Percentiles rank a stretch among this genome's conserved stretches.
phyloP scores from a whole-genome alignment of 1,140 invertebrate species.

The Danaus melanippus region DNA sequence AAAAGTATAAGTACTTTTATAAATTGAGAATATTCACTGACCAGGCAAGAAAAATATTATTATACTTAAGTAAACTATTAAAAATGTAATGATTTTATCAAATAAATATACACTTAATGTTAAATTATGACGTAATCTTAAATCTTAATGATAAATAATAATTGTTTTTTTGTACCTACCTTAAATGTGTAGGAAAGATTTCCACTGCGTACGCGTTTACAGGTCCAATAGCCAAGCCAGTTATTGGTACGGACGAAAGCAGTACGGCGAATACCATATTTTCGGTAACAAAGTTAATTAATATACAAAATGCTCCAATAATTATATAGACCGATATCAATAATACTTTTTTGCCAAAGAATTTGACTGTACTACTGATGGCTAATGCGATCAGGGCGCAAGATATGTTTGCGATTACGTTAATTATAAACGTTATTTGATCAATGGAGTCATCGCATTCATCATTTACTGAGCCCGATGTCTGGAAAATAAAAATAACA shows the following conservation, averaged over 20 bases:
- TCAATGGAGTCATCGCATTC: constrained; percentile 47
- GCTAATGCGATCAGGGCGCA: constrained; percentile 40
- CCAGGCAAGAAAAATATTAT: not conserved
- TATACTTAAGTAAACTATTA: not conserved
- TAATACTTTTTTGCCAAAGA: constrained; percentile 54
- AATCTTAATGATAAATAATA: not conserved
- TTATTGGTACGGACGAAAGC: constrained; percentile 41
- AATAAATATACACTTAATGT: too few species aligned
- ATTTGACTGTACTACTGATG: constrained; percentile 38
- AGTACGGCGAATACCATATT: constrained; percentile 50
- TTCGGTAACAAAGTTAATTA: constrained; percentile 48
- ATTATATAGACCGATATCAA: constrained; percentile 33
- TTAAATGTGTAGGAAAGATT: constrained; percentile 58
- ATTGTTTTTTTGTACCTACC: constrained; percentile 32
- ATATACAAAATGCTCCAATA: constrained; percentile 41
- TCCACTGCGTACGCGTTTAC: constrained; percentile 55
- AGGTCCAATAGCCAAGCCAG: constrained; percentile 46
- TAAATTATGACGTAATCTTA: too few species aligned
- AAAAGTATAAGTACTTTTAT: constrained; percentile 13
- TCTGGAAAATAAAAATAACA: constrained; percentile 31
- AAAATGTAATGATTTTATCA: not conserved
- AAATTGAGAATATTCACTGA: not conserved
- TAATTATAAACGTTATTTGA: constrained; percentile 44
- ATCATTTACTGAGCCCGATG: constrained; percentile 9
- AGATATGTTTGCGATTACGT: constrained; percentile 36